Evolutionary conservation across 2,113 vertebrate genomes (phyloP).

Genomic region (Hippocampus abdominalis): DNA sequence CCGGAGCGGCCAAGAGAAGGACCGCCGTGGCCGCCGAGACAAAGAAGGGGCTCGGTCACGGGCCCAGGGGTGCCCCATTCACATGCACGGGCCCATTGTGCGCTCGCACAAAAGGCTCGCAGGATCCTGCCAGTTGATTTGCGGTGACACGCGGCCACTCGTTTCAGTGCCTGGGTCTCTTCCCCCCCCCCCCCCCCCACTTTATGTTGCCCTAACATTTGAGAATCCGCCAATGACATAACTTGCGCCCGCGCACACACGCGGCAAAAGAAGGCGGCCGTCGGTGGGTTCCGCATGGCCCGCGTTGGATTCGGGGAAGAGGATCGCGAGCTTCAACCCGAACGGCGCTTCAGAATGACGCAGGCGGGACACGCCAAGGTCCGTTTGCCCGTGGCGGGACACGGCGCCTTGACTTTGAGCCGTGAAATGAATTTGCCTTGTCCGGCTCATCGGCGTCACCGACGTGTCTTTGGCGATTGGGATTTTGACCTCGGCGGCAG

Average conservation of each 20-base stretch:
- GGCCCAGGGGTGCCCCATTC: conserved; percentile 56
- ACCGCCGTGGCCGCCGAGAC: conserved; percentile 52
- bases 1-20: conserved; percentile 41
- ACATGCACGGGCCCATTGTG: conserved; percentile 65
- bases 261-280: neutral
- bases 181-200: too few species aligned
- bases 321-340: neutral
- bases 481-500: too few species aligned
- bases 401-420: neutral
- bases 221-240: conserved; percentile 42
- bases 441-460: neutral
- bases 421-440: neutral
- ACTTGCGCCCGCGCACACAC: neutral
- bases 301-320: neutral
- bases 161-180: conserved; percentile 53
- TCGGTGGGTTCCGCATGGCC: conserved; percentile 13
- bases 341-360: neutral
- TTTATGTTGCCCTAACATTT: conserved; percentile 31
- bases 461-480: too few species aligned
- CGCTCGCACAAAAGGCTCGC: conserved; percentile 66
- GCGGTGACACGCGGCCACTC: conserved; percentile 60
- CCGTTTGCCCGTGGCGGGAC: neutral
- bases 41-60: conserved; percentile 64
- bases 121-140: conserved; percentile 64
- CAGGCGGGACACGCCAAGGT: neutral